A percentile compares a stretch with the other conserved stretches of the same genome.
Evolutionary conservation across 2,113 vertebrate species (phyloP).

Genomic region (Panthera leo): DNA sequence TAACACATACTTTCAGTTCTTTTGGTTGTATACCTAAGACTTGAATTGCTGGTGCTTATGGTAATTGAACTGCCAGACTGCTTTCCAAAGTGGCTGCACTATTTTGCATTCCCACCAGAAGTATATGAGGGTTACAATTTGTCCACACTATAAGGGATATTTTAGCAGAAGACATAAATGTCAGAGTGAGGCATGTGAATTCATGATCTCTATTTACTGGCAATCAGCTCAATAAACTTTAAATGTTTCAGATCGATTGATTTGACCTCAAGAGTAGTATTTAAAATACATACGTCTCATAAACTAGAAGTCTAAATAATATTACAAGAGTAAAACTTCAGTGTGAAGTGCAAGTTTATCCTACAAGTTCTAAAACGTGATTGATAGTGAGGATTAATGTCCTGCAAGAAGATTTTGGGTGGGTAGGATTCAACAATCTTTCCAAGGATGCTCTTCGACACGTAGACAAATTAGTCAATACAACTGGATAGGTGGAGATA

Average conservation of each 20-base stretch:
- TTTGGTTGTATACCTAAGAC: neutral
- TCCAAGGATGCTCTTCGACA: neutral
- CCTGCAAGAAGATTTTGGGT: neutral
- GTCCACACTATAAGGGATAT: neutral
- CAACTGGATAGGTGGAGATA: neutral
- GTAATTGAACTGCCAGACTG: neutral
- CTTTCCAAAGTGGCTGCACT: neutral
- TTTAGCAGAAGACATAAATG: neutral
- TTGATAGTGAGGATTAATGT: neutral
- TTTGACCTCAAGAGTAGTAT: neutral
- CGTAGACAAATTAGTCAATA: neutral
- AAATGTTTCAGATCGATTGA: neutral
- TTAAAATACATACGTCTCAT: neutral
- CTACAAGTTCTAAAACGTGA: neutral
- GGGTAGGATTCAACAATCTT: neutral
- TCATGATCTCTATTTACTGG: neutral
- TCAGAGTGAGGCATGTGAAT: neutral
- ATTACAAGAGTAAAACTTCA: neutral
- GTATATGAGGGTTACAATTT: neutral
- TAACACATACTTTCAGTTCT: neutral
- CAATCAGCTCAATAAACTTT: neutral
- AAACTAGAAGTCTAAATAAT: neutral
- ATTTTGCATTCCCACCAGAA: neutral
- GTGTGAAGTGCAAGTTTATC: neutral
- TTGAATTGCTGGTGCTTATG: neutral